These are phyloP conservation scores for Probosciger aterrimus DNA, from an alignment of 2,113 vertebrate species.

Conservation along the genomic window DNA sequence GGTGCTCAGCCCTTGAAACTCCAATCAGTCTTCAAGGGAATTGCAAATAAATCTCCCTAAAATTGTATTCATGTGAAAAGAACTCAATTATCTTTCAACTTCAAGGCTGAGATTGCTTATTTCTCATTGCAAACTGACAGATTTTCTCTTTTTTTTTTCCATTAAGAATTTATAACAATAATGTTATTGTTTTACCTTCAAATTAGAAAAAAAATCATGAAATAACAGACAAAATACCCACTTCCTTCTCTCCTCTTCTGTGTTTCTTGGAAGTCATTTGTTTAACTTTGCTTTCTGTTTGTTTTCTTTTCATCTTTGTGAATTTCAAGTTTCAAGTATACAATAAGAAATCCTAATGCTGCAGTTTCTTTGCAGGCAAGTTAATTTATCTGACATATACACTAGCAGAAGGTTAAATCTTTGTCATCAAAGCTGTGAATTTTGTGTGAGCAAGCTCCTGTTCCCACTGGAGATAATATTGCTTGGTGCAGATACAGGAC, in stretches of 20 bases:
- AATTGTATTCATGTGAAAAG: not conserved
- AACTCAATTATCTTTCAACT: not conserved
- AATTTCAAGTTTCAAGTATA: not conserved
- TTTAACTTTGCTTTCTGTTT: not conserved
- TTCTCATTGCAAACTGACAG: not conserved
- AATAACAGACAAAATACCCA: not conserved
- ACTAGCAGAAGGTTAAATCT: not conserved
- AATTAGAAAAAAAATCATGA: not conserved
- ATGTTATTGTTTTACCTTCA: not conserved
- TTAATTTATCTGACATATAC: not conserved
- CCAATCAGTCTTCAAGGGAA: not conserved
- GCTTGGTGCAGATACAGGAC: not conserved
- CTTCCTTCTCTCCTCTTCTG: not conserved
- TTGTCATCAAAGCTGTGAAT: not conserved
- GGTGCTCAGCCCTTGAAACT: not conserved
- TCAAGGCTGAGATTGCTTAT: not conserved
- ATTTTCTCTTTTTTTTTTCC: not conserved
- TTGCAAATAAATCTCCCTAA: not conserved
- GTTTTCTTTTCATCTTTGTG: not conserved
- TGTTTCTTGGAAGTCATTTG: not conserved
- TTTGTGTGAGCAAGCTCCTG: not conserved
- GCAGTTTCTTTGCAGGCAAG: not conserved
- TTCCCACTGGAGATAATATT: not conserved
- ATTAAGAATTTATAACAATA: not conserved
- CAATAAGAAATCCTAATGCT: not conserved